These are phyloP conservation scores for Hermetia illucens DNA, from an alignment of 1,140 invertebrate genomes.

Conservation along the genomic window DNA sequence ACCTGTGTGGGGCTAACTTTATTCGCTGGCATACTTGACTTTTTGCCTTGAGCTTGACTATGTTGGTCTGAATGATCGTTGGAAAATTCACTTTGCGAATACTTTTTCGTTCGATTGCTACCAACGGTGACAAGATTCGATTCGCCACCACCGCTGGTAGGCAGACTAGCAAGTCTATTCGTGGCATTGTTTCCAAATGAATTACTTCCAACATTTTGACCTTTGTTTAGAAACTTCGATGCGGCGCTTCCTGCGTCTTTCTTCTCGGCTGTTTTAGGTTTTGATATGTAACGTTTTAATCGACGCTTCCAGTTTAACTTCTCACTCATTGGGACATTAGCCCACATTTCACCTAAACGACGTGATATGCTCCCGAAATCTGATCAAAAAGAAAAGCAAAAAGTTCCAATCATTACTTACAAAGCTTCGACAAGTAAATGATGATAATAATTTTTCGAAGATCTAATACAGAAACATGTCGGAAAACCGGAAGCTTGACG, in stretches of 20 bases:
- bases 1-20: slow-evolving; percentile 10
- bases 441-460: too few relatives aligned
- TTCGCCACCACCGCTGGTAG: too few relatives aligned
- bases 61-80: slow-evolving; percentile 15
- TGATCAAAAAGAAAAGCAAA: too few relatives aligned
- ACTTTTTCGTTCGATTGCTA: slow-evolving; percentile 3
- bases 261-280: slow-evolving; percentile 12
- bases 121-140: too few relatives aligned
- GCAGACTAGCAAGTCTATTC: too few relatives aligned
- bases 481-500: too few relatives aligned
- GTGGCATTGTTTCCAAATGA: slow-evolving; percentile 4
- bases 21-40: neutral
- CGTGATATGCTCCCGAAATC: slow-evolving; percentile 71
- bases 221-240: neutral
- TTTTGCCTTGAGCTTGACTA: slow-evolving; percentile 10
- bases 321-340: slow-evolving; percentile 43
- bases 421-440: too few relatives aligned
- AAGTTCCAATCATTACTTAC: too few relatives aligned
- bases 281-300: slow-evolving; percentile 34
- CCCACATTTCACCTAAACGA: slow-evolving; percentile 70
- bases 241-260: slow-evolving; percentile 1
- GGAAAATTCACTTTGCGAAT: slow-evolving; percentile 2
- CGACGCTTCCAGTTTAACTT: slow-evolving; percentile 40
- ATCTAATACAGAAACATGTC: too few relatives aligned
- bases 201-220: too few relatives aligned